A percentile compares a stretch with the other conserved stretches of the same genome.
These are phyloP conservation scores for Platycheirus rosarum DNA, from an alignment of 2,888 invertebrate genomes.

Conservation along the genomic window DNA sequence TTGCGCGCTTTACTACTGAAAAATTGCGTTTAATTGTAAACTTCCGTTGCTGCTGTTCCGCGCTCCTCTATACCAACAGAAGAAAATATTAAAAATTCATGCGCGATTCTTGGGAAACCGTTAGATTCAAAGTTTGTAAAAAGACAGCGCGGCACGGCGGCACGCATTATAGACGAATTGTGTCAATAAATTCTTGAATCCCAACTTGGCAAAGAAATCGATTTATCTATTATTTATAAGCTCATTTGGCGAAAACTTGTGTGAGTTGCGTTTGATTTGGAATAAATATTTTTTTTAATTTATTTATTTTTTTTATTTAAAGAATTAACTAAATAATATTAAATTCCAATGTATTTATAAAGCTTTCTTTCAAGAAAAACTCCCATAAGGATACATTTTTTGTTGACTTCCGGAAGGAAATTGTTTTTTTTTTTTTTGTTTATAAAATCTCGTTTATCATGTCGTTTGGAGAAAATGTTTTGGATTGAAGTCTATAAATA, in stretches of 20 bases:
- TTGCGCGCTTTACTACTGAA: slow-evolving; percentile 35
- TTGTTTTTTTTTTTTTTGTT: too few relatives aligned
- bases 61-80: background rate
- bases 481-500: too few relatives aligned
- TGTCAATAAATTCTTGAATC: slow-evolving; percentile 58
- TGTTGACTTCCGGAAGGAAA: too few relatives aligned
- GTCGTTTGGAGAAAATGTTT: too few relatives aligned
- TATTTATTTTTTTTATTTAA: background rate
- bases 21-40: slow-evolving; percentile 48
- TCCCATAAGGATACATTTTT: too few relatives aligned
- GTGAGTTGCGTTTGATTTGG: too few relatives aligned
- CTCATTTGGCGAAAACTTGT: background rate
- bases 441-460: too few relatives aligned
- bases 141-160: too few relatives aligned
- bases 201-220: slow-evolving; percentile 34
- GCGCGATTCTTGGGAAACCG: slow-evolving; percentile 35
- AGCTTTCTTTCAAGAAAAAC: too few relatives aligned
- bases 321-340: background rate
- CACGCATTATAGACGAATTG: slow-evolving; percentile 40
- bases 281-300: too few relatives aligned
- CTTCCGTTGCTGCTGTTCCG: slow-evolving; percentile 45
- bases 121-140: slow-evolving; percentile 38
- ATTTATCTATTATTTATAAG: slow-evolving; percentile 29
- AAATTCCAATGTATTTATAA: too few relatives aligned
- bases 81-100: slow-evolving; percentile 49